Evolutionary conservation across 1,140 invertebrate genomes (phyloP).

Genomic region (Cheumatopsyche charites): DNA sequence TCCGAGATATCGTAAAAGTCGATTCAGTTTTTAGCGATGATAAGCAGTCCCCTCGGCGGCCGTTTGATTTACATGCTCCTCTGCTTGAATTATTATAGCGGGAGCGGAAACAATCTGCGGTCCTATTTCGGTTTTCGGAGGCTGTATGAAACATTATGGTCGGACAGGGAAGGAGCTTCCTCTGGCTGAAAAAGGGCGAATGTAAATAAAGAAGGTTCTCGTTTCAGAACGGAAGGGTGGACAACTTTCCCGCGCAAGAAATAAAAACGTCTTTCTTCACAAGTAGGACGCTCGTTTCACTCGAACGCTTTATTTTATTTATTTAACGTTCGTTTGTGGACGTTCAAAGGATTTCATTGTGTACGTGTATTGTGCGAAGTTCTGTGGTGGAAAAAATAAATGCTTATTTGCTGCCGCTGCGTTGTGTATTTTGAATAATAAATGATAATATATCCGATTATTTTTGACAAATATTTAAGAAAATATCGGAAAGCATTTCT

Average conservation of each 20-base stretch:
- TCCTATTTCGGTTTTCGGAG: neutral
- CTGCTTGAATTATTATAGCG: conserved; percentile 38
- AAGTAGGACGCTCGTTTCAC: conserved; percentile 3
- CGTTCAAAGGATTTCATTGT: neutral
- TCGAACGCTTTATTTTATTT: neutral
- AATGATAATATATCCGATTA: too few species aligned
- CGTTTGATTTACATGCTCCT: conserved; percentile 35
- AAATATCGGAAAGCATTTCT: too few species aligned
- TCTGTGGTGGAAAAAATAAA: too few species aligned
- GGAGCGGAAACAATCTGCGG: conserved; percentile 33
- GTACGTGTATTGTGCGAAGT: too few species aligned
- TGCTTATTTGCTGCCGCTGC: too few species aligned
- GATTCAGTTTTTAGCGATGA: too few species aligned
- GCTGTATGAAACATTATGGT: neutral
- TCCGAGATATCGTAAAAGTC: too few species aligned
- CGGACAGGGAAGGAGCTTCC: too few species aligned
- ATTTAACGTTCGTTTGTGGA: conserved; percentile 1
- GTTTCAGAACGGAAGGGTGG: neutral
- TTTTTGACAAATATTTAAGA: too few species aligned
- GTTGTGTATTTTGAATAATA: too few species aligned
- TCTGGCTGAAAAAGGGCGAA: conserved; percentile 21
- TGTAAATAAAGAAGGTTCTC: conserved; percentile 24
- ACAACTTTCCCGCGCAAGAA: neutral
- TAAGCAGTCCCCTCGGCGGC: neutral
- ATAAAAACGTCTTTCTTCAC: conserved; percentile 28